Conservation (phyloP, 2,113 vertebrate genomes). For the Colossoma macropomum region DNA sequence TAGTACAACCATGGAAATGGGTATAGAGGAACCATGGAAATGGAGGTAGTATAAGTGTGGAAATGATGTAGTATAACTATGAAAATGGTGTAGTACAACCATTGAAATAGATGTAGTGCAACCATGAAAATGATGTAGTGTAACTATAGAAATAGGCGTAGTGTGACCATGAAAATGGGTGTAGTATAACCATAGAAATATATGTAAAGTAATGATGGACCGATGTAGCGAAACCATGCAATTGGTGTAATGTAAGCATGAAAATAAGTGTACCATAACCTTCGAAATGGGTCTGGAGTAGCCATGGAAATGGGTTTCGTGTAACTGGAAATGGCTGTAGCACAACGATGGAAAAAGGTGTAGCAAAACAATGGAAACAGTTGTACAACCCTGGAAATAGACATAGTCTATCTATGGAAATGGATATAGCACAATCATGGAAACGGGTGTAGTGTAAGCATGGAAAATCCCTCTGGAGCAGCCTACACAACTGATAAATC, state of each 20-base stretch:
- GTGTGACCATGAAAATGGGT: no score
- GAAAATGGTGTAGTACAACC: background rate
- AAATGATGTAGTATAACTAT: background rate
- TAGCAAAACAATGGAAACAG: no score
- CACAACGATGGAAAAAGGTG: no score
- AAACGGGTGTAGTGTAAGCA: no score
- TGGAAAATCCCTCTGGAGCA: no score
- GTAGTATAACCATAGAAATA: background rate
- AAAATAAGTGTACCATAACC: background rate
- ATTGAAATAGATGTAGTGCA: background rate
- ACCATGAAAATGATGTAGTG: background rate
- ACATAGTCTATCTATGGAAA: background rate
- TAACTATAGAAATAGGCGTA: no score
- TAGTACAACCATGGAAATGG: background rate
- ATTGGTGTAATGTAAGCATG: background rate
- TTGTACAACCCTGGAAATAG: no score
- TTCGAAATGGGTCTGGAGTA: background rate
- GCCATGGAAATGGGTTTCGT: background rate
- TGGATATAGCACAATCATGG: background rate
- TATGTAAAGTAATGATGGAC: background rate
- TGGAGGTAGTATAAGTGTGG: background rate
- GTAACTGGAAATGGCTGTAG: no score
- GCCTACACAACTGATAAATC: no score
- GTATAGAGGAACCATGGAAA: background rate
- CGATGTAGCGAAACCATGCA: background rate